phyloP scores from a whole-genome alignment of 2,797 vertebrate species.

The Spondyliosoma cantharus region DNA sequence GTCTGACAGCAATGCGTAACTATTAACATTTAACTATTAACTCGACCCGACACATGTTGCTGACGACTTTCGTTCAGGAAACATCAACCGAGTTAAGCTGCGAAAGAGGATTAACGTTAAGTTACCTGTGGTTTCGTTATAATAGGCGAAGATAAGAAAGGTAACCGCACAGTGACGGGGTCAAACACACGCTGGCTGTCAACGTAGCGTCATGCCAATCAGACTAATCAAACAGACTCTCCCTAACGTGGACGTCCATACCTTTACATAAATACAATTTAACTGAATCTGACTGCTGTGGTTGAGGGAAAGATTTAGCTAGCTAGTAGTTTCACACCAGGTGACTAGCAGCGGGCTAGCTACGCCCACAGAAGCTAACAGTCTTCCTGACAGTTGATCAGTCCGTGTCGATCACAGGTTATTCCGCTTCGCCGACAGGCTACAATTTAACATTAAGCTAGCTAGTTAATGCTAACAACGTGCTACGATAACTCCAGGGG shows the following conservation, averaged over 20 bases:
- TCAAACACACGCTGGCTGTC: constrained; percentile 8
- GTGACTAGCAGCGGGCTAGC: constrained; percentile 23
- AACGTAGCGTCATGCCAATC: constrained; percentile 8
- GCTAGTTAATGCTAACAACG: constrained; percentile 34
- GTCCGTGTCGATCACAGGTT: constrained; percentile 24
- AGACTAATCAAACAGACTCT: constrained; percentile 3
- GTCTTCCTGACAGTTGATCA: constrained; percentile 6
- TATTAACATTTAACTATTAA: background rate
- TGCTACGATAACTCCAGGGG: background rate
- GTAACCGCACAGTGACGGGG: background rate
- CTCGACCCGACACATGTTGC: background rate
- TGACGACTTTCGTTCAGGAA: background rate
- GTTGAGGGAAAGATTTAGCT: background rate
- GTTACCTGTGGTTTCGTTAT: background rate
- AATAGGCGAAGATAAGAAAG: accelerated
- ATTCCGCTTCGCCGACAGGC: constrained; percentile 21
- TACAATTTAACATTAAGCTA: constrained; percentile 18
- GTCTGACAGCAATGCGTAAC: background rate
- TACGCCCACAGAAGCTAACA: background rate
- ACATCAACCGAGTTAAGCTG: background rate
- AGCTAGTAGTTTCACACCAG: background rate
- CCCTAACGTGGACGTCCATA: constrained; percentile 11
- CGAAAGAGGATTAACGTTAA: background rate
- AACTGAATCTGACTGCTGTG: background rate
- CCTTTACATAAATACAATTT: background rate